phyloP scores from a whole-genome alignment of 2,888 invertebrate genomes.

The Pseudococcus jackbeardsleyi region DNA sequence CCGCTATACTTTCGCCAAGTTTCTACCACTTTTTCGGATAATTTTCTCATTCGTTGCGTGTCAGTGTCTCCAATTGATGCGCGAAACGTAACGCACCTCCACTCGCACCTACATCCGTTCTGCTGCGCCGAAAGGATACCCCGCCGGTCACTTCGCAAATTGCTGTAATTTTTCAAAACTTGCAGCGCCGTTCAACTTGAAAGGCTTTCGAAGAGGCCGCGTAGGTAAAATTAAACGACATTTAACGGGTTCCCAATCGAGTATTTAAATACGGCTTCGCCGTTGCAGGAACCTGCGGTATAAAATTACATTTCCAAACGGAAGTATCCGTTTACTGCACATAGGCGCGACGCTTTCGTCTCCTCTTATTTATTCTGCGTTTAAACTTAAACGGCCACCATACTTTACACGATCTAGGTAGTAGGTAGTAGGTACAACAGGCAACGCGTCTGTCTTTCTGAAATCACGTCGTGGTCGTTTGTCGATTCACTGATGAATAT shows the following conservation, averaged over 20 bases:
- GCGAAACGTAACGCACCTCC: too few relatives aligned
- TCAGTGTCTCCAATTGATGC: background rate
- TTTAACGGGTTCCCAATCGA: conserved; percentile 18
- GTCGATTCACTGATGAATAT: conserved; percentile 37
- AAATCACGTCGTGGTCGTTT: conserved; percentile 15
- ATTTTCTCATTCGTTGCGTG: background rate
- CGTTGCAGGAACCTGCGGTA: conserved; percentile 10
- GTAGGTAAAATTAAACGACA: background rate
- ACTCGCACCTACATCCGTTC: too few relatives aligned
- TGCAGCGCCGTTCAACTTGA: background rate
- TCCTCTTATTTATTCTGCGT: too few relatives aligned
- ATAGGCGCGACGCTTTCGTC: background rate
- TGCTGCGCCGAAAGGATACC: too few relatives aligned
- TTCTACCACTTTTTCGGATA: background rate
- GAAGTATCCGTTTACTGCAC: conserved; percentile 40
- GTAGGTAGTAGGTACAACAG: background rate
- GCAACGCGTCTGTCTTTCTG: background rate
- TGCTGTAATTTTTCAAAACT: background rate
- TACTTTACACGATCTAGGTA: too few relatives aligned
- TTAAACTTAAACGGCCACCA: too few relatives aligned
- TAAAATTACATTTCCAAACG: conserved; percentile 47
- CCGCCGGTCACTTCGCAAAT: background rate
- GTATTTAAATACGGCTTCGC: conserved; percentile 21
- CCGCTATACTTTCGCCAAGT: background rate
- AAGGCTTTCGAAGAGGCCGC: conserved; percentile 9